Evolutionary conservation across 2,113 vertebrate species (phyloP).

Genomic region (Climacteris rufus): DNA sequence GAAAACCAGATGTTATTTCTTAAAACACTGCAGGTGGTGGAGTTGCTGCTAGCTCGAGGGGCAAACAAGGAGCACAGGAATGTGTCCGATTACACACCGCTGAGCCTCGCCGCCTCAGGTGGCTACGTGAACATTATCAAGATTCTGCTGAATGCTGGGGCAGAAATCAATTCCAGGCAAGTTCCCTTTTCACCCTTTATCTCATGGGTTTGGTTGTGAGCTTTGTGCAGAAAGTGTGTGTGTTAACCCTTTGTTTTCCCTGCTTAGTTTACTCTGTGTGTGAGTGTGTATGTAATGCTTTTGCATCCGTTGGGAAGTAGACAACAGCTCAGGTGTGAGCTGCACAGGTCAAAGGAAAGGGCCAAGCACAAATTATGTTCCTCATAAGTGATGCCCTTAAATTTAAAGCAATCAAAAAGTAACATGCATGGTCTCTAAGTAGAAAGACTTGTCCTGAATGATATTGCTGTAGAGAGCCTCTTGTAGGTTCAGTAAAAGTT

Average conservation of each 20-base stretch:
- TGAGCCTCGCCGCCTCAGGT: slow-evolving; percentile 95
- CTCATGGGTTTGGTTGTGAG: not conserved
- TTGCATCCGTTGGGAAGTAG: not conserved
- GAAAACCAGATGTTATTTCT: slow-evolving; percentile 28
- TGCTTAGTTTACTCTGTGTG: fast-evolving
- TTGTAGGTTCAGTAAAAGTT: not conserved
- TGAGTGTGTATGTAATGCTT: not conserved
- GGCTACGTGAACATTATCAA: slow-evolving; percentile 99
- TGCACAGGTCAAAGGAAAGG: too few species aligned
- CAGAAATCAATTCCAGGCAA: slow-evolving; percentile 98
- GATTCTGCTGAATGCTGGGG: slow-evolving; percentile 96
- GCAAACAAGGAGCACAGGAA: slow-evolving; percentile 99
- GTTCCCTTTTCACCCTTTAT: slow-evolving; percentile 7
- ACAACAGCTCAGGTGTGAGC: not conserved
- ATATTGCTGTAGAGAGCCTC: not conserved
- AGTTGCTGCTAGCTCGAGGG: slow-evolving; percentile 92
- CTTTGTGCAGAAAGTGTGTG: not conserved
- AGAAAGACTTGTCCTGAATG: not conserved
- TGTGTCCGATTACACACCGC: slow-evolving; percentile 97
- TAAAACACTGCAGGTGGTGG: slow-evolving; percentile 84
- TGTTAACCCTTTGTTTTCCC: not conserved
- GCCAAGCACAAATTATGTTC: fast-evolving
- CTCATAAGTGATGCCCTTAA: not conserved
- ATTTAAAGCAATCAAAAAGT: not conserved
- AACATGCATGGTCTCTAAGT: fast-evolving